These are phyloP conservation scores for Zaprionus camerounensis DNA, from an alignment of 1,140 invertebrate genomes.

Conservation along the genomic window DNA sequence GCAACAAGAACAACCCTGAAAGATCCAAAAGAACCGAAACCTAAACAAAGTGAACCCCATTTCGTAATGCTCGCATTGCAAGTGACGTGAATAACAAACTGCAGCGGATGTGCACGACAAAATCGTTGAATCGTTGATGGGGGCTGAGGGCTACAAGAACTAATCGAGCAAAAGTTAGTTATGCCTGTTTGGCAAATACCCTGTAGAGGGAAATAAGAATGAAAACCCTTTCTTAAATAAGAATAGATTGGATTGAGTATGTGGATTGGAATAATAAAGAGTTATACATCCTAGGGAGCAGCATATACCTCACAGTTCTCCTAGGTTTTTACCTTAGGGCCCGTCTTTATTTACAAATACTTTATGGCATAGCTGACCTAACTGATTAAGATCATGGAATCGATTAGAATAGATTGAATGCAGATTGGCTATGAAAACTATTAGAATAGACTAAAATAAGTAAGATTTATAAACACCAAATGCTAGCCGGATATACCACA, in stretches of 20 bases:
- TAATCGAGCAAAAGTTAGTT: not conserved
- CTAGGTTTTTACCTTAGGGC: no score
- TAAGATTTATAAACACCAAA: not conserved
- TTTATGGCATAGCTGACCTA: no score
- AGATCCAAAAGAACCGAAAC: constrained; percentile 11
- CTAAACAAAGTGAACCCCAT: constrained; percentile 22
- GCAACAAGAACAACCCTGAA: constrained; percentile 31
- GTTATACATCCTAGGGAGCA: not conserved
- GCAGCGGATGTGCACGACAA: constrained; percentile 56
- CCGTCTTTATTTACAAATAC: no score
- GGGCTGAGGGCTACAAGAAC: not conserved
- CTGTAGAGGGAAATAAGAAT: not conserved
- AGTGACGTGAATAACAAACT: constrained; percentile 34
- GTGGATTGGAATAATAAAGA: not conserved
- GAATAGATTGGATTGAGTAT: no score
- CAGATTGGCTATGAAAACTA: no score
- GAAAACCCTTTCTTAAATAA: no score
- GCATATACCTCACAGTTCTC: constrained; percentile 1
- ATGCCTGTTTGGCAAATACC: not conserved
- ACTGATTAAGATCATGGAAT: no score
- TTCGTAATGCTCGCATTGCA: constrained; percentile 14
- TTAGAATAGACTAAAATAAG: no score
- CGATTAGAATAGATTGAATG: no score
- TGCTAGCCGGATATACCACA: not conserved
- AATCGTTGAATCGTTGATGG: constrained; percentile 28